Conservation (phyloP, 2,113 vertebrate species). For the Pedionomus torquatus region DNA sequence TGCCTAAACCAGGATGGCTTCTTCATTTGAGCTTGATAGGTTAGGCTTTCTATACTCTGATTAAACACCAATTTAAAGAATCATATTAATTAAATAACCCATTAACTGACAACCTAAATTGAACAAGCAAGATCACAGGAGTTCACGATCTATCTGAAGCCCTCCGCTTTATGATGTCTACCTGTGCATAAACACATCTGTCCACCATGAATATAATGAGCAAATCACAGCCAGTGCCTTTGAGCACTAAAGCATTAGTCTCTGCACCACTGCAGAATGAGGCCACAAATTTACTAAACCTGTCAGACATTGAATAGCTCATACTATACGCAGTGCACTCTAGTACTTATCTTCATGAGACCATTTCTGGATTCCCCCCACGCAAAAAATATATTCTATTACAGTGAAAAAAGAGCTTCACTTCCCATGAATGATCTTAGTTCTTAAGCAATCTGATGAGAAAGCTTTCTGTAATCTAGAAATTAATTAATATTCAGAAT, state of each 20-base stretch:
- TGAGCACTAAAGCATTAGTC: not conserved
- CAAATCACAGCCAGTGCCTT: not conserved
- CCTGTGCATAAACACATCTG: fast-evolving
- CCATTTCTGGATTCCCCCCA: not conserved
- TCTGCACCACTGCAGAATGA: not conserved
- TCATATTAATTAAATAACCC: not conserved
- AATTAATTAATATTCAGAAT: not conserved
- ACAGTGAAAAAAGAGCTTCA: not conserved
- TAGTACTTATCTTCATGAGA: not conserved
- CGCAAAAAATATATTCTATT: not conserved
- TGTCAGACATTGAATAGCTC: not conserved
- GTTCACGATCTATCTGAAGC: not conserved
- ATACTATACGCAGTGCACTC: no score
- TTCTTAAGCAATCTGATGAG: not conserved
- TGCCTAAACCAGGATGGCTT: not conserved
- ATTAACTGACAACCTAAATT: not conserved
- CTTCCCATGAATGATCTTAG: not conserved
- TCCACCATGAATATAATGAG: not conserved
- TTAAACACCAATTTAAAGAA: not conserved
- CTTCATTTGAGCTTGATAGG: not conserved
- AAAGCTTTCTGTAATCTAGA: not conserved
- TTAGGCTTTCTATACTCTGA: not conserved
- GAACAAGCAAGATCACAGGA: not conserved
- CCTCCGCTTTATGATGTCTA: not conserved
- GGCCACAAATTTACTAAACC: not conserved